Conservation (phyloP, 2,888 invertebrate genomes). For the Polyommatus iphigenia region DNA sequence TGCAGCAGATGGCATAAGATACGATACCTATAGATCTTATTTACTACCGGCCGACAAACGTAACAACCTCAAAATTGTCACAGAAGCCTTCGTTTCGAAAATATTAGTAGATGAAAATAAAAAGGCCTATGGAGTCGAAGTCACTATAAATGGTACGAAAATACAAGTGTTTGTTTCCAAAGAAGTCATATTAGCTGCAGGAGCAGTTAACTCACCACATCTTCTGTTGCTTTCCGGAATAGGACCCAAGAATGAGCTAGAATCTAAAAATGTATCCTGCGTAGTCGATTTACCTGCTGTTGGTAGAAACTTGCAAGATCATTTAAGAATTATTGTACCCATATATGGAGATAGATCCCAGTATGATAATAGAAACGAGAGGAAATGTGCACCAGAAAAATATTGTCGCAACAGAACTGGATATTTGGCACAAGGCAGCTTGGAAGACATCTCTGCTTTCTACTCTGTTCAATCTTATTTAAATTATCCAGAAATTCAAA, state of each 20-base stretch:
- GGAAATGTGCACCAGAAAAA: constrained; percentile 55
- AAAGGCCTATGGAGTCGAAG: constrained; percentile 62
- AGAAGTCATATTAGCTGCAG: constrained; percentile 74
- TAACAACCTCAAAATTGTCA: constrained; percentile 61
- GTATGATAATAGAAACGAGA: constrained; percentile 45
- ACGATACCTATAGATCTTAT: constrained; percentile 73
- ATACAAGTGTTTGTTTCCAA: constrained; percentile 50
- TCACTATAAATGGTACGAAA: constrained; percentile 47
- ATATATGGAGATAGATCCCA: constrained; percentile 55
- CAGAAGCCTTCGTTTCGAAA: constrained; percentile 70
- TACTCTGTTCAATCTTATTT: constrained; percentile 51
- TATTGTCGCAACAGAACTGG: constrained; percentile 78
- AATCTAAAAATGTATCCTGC: constrained; percentile 56
- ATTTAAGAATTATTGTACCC: constrained; percentile 60
- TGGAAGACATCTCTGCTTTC: constrained; percentile 75
- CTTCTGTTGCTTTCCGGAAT: constrained; percentile 76
- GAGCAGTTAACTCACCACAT: constrained; percentile 72
- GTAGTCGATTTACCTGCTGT: constrained; percentile 67
- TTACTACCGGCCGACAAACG: constrained; percentile 52
- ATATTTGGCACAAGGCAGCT: constrained; percentile 63
- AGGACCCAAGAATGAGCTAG: constrained; percentile 64
- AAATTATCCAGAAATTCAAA: constrained; percentile 56
- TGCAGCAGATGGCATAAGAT: constrained; percentile 67
- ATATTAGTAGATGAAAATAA: constrained; percentile 68
- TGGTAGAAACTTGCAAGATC: constrained; percentile 79